Conservation (phyloP, 2,888 invertebrate species). For the Aelia acuminata region DNA sequence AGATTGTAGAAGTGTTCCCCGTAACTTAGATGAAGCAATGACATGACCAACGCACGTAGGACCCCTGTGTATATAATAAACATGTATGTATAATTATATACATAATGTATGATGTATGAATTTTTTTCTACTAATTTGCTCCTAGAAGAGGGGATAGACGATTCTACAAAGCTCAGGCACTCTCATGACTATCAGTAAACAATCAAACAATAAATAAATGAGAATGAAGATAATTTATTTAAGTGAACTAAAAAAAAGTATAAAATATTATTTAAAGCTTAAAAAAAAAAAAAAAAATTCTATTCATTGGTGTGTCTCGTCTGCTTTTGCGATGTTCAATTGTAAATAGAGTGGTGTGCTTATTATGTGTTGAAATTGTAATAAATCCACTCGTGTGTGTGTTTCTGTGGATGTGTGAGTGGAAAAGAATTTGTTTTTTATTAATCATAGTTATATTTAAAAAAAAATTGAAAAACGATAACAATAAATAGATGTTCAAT, state of each 20-base stretch:
- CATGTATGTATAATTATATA: conserved; percentile 49
- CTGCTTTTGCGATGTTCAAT: conserved; percentile 45
- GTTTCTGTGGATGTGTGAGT: neutral
- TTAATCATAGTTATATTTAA: neutral
- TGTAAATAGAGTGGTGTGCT: conserved; percentile 56
- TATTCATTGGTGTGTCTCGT: conserved; percentile 38
- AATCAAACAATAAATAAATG: conserved; percentile 60
- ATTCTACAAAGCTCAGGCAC: conserved; percentile 53
- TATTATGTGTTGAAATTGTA: conserved; percentile 39
- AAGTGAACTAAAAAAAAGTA: neutral
- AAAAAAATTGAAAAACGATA: neutral
- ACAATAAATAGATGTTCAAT: conserved; percentile 14
- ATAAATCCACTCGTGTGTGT: conserved; percentile 33
- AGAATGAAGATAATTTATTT: conserved; percentile 35
- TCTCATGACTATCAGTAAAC: conserved; percentile 63
- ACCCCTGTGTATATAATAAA: conserved; percentile 54
- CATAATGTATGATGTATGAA: conserved; percentile 31
- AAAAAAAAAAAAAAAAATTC: conserved; percentile 1
- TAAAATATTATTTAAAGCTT: neutral
- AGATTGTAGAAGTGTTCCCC: conserved; percentile 57
- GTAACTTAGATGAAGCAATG: conserved; percentile 61
- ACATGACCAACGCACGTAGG: conserved; percentile 65
- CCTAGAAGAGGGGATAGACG: conserved; percentile 55
- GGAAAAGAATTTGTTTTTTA: neutral
- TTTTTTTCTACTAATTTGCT: conserved; percentile 52